Base-by-base conservation (phyloP, 2,888 invertebrate genomes). In the Noctuana brunneofusca region DNA sequence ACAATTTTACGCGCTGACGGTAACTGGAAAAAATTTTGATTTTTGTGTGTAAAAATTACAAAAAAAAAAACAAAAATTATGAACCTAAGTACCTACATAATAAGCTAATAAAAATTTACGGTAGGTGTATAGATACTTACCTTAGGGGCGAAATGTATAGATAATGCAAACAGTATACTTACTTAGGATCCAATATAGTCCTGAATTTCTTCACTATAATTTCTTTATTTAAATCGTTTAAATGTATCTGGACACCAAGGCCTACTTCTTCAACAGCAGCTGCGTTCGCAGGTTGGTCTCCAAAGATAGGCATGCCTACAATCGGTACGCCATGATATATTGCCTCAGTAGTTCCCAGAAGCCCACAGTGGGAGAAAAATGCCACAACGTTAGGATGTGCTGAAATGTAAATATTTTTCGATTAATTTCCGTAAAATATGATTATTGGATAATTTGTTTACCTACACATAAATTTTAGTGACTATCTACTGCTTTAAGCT, bases 221-320 rank as follows among this genome's bases (percentile, higher is more conserved):
- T 67, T 89, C 83, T 69, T 89, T 87, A 11, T 81, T 75, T 24
- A 92, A 71, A 50, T 69, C 76, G 67, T 86, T 83, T 66, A 91
- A 83, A 71, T 71, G 63, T 83, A 82, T 64, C 41, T 67, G 66
- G 6, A 69, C 83, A 30, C 88, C 92, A 0, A 84, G 81, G 1
- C 88, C 89, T 41, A 74, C 78, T 43, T 84, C 84, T 72, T 87
- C 83, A 3, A 87, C 69, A 2, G 87, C 82, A 62, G 78, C 79
- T 16, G 89, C 87, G 69, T 92, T 92, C 4, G 81, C 74, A 64
- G 80, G 81, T 68, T 92, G 92, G 68, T 92, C 92, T n/a, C 91
- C 92, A 67, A 84, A 87, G 66, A 90, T 83, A 3, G 92, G 92
- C 78, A 92, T 86, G 14, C 85, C 81, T 8, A 92, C 67, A 48